phyloP scores from a whole-genome alignment of 1,140 invertebrate genomes.

The Oscheius sp. region DNA sequence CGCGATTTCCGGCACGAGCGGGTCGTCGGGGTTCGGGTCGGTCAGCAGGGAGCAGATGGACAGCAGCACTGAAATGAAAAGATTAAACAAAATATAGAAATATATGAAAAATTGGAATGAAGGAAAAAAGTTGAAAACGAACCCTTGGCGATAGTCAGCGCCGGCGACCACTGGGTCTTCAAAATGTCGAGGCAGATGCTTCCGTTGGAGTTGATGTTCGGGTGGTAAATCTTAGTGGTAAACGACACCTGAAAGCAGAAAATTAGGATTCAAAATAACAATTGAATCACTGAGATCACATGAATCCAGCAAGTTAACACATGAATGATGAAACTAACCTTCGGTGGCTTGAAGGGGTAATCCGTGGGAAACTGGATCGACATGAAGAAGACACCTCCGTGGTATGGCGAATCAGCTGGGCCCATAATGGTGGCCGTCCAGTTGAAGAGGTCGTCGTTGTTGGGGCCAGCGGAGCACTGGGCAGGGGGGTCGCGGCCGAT shows the following conservation, averaged over 20 bases:
- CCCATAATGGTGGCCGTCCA: constrained; percentile 99
- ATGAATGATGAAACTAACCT: constrained; percentile 61
- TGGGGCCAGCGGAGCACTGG: constrained; percentile 95
- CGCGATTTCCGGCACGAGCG: constrained; percentile 95
- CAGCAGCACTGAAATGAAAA: constrained; percentile 77
- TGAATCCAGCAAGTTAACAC: too few relatives aligned
- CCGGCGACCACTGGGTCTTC: constrained; percentile 97
- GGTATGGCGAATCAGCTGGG: constrained; percentile 74
- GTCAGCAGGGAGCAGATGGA: constrained; percentile 97
- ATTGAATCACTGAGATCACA: too few relatives aligned
- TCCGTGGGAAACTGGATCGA: constrained; percentile 99
- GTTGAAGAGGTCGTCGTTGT: constrained; percentile 95
- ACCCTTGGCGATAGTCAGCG: constrained; percentile 99
- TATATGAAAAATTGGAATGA: too few relatives aligned
- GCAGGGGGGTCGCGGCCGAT: constrained; percentile 95
- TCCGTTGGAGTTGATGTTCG: constrained; percentile 99
- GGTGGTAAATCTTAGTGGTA: constrained; percentile 98
- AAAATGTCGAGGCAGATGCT: constrained; percentile 98
- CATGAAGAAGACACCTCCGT: constrained; percentile 96
- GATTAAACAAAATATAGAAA: too few relatives aligned
- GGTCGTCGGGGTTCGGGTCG: constrained; percentile 98
- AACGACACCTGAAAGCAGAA: constrained; percentile 74
- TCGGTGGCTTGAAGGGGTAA: constrained; percentile 99
- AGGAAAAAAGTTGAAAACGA: background rate
- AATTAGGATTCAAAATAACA: background rate